Evolutionary conservation across 2,888 invertebrate genomes (phyloP).

Genomic region (Hypena proboscidalis): DNA sequence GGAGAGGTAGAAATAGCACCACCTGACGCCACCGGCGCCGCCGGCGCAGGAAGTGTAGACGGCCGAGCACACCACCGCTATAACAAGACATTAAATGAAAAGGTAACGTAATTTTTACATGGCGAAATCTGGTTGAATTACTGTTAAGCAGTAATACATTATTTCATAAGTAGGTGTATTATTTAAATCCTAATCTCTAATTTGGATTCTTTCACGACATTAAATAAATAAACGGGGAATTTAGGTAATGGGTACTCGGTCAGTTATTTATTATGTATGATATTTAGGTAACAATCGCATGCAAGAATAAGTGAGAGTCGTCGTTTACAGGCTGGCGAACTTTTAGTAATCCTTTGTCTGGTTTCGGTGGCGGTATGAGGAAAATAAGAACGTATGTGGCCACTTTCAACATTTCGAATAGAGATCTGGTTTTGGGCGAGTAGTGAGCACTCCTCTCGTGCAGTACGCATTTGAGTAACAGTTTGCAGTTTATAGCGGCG

Average conservation of each 20-base stretch:
- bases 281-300: conserved; percentile 15
- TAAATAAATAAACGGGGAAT: conserved; percentile 22
- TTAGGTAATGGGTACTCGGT: conserved; percentile 16
- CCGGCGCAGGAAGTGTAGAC: conserved; percentile 73
- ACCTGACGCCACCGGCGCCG: conserved; percentile 62
- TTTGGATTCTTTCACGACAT: conserved; percentile 14
- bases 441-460: conserved; percentile 18
- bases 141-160: conserved; percentile 20
- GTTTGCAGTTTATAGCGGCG: conserved; percentile 30
- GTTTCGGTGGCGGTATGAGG: background rate
- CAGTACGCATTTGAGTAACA: conserved; percentile 17
- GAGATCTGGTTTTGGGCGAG: conserved; percentile 25
- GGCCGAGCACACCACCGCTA: conserved; percentile 55
- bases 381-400: conserved; percentile 7
- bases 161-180: conserved; percentile 20
- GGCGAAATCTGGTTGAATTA: conserved; percentile 25
- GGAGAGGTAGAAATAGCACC: conserved; percentile 76
- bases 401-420: conserved; percentile 19
- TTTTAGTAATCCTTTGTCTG: conserved; percentile 21
- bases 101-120: conserved; percentile 40
- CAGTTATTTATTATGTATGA: conserved; percentile 21
- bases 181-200: conserved; percentile 18
- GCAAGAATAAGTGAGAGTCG: conserved; percentile 14
- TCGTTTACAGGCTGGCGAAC: conserved; percentile 6
- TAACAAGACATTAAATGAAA: conserved; percentile 42